Base-by-base conservation (phyloP, 1,140 invertebrate genomes). In the Telenomus remus region DNA sequence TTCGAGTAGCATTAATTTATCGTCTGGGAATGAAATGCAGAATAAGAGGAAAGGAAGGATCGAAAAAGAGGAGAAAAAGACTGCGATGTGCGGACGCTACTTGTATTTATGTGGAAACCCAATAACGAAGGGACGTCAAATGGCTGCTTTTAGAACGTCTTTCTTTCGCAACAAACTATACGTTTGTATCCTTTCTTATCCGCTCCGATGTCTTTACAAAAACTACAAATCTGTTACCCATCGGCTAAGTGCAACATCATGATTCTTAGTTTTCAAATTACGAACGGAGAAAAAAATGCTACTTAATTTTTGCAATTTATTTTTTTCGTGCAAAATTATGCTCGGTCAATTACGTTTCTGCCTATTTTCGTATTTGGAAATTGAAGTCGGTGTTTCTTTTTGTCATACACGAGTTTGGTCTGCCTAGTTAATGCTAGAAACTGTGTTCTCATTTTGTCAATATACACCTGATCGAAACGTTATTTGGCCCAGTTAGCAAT, bases 401-500 rank as follows among this genome's bases (percentile, higher is more conserved):
- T 27, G 19, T 6, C 6, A 3, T 27, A 27, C 19, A 27, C n/a
- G n/a, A 27, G 19, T 27, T 27, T 27, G 19, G 19, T 27, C 6
- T 27, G 44, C 12, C 27, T 8, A 39, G 12, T 33, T 39, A 27
- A 49, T 27, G 48, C 49, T 49, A 55, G 43, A 50, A 39, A 15
- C 33, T 1, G 27, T 59, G 59, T 64, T 71, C 59, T 57, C 39
- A 35, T 12, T 44, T 33, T 44, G 57, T 39, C 53, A 51, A 63
- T 57, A 71, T 59, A 14, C 16, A 10, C 33, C n/a, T 13, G 9
- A 5, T 48, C 34, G 44, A 63, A 72, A 72, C 69, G 60, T 72
- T 72, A 72, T 12, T 61, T 50, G 59, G 59, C 68, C 68, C 59
- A 71, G 59, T 71, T 71, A 71, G 47, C 53, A 57, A 71, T 71